A percentile compares a stretch with the other conserved stretches of the same genome.
Evolutionary conservation across 2,113 vertebrate genomes (phyloP).

Genomic region (Istiophorus platypterus): DNA sequence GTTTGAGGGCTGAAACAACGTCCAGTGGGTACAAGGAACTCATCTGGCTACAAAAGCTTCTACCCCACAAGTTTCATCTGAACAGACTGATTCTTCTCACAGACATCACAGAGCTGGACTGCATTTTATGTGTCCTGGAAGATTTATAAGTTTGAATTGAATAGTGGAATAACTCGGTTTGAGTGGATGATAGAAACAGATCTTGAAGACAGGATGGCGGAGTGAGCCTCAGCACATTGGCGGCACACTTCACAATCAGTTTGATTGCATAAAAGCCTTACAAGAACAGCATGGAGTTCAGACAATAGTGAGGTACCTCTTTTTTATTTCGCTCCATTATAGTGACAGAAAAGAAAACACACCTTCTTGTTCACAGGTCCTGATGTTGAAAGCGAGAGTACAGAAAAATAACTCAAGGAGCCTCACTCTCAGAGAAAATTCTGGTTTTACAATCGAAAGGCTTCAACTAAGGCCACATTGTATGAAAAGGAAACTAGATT

Average conservation of each 20-base stretch:
- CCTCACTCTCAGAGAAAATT: background rate
- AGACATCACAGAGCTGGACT: background rate
- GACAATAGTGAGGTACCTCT: background rate
- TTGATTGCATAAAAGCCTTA: conserved; percentile 20
- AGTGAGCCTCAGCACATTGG: background rate
- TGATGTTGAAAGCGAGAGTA: background rate
- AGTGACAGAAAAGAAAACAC: conserved; percentile 9
- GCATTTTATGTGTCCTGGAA: background rate
- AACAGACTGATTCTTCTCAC: conserved; percentile 40
- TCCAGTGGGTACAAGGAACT: background rate
- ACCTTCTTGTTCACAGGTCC: background rate
- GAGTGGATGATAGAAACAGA: conserved; percentile 11
- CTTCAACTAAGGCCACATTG: background rate
- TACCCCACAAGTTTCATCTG: background rate
- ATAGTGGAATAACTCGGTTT: background rate
- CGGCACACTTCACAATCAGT: background rate
- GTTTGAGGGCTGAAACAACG: conserved; percentile 35
- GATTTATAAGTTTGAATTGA: conserved; percentile 28
- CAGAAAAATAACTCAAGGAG: background rate
- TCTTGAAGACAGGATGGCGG: background rate
- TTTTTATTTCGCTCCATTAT: conserved; percentile 27
- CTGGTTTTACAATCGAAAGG: background rate
- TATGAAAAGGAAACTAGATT: background rate
- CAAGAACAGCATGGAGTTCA: conserved; percentile 11
- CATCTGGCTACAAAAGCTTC: background rate